Evolutionary conservation across 1,140 invertebrate genomes (phyloP).

Genomic region (Trichonephila clavata): DNA sequence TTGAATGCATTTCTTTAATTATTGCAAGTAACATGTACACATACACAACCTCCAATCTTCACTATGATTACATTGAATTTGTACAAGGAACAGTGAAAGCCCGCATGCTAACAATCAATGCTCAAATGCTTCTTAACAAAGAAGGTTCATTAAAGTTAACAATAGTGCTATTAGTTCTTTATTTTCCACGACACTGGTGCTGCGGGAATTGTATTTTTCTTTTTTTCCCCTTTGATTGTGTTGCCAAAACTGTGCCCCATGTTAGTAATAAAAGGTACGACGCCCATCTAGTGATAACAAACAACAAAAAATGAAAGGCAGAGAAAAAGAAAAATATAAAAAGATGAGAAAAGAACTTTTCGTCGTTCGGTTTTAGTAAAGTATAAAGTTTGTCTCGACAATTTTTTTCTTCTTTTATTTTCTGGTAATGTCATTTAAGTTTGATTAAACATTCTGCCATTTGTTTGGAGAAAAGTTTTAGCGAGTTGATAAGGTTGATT

Average conservation of each 20-base stretch:
- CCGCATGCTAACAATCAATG: background rate
- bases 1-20: too few relatives aligned
- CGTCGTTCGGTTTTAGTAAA: too few relatives aligned
- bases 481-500: background rate
- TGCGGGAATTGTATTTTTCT: background rate
- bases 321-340: background rate
- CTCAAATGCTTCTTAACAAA: background rate
- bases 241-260: background rate
- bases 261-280: background rate
- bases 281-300: background rate
- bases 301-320: background rate
- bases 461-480: background rate
- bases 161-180: slow-evolving; percentile 11
- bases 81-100: too few relatives aligned
- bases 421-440: background rate
- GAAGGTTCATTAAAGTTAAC: slow-evolving; percentile 25
- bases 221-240: background rate
- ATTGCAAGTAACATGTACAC: too few relatives aligned
- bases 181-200: background rate
- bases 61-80: too few relatives aligned
- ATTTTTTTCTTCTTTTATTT: background rate
- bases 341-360: background rate
- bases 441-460: background rate
- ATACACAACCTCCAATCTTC: too few relatives aligned
- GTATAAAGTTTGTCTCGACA: too few relatives aligned